These are phyloP conservation scores for Dermochelys coriacea DNA, from an alignment of 2,797 vertebrate genomes.

Conservation along the genomic window DNA sequence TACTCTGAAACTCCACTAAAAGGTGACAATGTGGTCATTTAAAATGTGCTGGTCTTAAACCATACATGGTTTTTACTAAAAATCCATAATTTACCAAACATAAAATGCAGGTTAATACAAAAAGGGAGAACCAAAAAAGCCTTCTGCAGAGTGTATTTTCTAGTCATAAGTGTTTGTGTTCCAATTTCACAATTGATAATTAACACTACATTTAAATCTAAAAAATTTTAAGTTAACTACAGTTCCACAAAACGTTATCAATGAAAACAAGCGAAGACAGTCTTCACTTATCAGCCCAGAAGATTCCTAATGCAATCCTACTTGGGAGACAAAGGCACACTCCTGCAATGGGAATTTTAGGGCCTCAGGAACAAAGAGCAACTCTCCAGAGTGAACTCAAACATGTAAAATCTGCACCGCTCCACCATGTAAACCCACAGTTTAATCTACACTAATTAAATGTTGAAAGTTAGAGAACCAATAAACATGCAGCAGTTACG, in stretches of 20 bases:
- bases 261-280: neutral
- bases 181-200: neutral
- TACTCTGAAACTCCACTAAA: neutral
- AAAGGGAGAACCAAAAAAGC: neutral
- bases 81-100: neutral
- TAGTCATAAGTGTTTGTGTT: neutral
- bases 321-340: neutral
- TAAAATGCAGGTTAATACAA: neutral
- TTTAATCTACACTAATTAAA: neutral
- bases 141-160: neutral
- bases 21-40: neutral
- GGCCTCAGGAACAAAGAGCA: neutral
- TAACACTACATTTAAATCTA: neutral
- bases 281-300: neutral
- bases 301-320: neutral
- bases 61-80: neutral
- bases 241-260: neutral
- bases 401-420: rapidly evolving
- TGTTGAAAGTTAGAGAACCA: neutral
- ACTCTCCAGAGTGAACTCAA: neutral
- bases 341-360: neutral
- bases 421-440: neutral
- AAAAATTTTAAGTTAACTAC: neutral
- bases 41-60: neutral
- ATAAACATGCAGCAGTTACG: neutral